These are phyloP conservation scores for Mythimna ferrago DNA, from an alignment of 2,888 invertebrate species.

Conservation along the genomic window DNA sequence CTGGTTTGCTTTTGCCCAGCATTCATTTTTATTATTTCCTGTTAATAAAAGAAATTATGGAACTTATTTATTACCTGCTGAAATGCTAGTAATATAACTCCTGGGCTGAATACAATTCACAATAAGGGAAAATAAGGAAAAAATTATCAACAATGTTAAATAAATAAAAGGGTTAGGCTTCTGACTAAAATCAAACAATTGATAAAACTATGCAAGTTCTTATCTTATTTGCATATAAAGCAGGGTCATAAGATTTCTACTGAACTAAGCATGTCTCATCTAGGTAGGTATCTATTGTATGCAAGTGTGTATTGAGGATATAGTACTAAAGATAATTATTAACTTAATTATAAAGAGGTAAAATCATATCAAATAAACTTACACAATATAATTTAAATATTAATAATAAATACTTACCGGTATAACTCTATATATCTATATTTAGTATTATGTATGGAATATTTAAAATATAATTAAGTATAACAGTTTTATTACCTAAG, in stretches of 20 bases:
- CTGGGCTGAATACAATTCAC: neutral
- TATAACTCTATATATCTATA: too few species aligned
- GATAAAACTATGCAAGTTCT: slow-evolving; percentile 31
- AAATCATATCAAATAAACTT: too few species aligned
- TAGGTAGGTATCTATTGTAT: neutral
- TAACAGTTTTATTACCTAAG: neutral
- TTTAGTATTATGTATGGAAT: too few species aligned
- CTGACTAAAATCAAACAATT: slow-evolving; percentile 42
- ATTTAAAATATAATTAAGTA: too few species aligned
- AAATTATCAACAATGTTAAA: slow-evolving; percentile 8
- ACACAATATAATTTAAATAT: too few species aligned
- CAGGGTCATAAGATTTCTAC: slow-evolving; percentile 31
- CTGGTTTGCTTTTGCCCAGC: neutral
- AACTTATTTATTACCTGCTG: neutral
- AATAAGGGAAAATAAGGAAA: neutral
- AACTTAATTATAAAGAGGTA: neutral
- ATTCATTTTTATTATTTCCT: neutral
- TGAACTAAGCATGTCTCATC: slow-evolving; percentile 14
- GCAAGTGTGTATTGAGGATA: neutral
- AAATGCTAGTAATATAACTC: neutral
- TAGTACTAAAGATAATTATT: neutral
- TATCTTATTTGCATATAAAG: slow-evolving; percentile 24
- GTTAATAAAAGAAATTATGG: neutral
- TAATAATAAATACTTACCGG: too few species aligned
- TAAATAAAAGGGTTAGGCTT: slow-evolving; percentile 29